Percentiles rank a stretch among this genome's conserved stretches.
Evolutionary conservation across 2,888 invertebrate genomes (phyloP).

Genomic region (Campoplex nolae): DNA sequence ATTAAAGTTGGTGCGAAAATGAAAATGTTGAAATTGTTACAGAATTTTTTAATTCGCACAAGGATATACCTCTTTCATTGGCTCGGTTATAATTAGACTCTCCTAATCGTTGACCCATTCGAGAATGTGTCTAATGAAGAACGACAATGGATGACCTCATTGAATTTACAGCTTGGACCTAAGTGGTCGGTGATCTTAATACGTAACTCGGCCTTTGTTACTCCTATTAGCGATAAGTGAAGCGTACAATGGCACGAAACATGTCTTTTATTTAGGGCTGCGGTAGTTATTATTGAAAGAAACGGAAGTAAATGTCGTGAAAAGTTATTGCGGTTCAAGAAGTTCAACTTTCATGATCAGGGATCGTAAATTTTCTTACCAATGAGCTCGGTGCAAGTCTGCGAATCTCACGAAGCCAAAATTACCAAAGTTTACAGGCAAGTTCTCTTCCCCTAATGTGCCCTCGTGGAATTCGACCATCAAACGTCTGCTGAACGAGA

Average conservation of each 20-base stretch:
- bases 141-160: slow-evolving; percentile 17
- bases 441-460: slow-evolving; percentile 33
- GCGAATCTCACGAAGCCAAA: slow-evolving; percentile 35
- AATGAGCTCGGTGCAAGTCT: slow-evolving; percentile 31
- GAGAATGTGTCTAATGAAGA: slow-evolving; percentile 37
- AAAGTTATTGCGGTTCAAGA: slow-evolving; percentile 41
- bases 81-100: slow-evolving; percentile 26
- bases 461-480: slow-evolving; percentile 58
- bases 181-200: slow-evolving; percentile 40
- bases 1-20: background rate
- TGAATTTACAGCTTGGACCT: slow-evolving; percentile 32
- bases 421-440: slow-evolving; percentile 63
- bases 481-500: slow-evolving; percentile 40
- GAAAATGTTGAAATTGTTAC: background rate
- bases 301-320: slow-evolving; percentile 19
- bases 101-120: slow-evolving; percentile 29
- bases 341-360: slow-evolving; percentile 69
- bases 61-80: background rate
- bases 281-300: slow-evolving; percentile 17
- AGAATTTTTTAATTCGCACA: background rate
- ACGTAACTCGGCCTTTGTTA: background rate
- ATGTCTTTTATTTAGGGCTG: background rate
- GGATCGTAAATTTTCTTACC: slow-evolving; percentile 73
- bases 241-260: slow-evolving; percentile 4
- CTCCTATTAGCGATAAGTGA: slow-evolving; percentile 4